Conservation (phyloP, 2,888 invertebrate genomes). For the Heliconius cydno region DNA sequence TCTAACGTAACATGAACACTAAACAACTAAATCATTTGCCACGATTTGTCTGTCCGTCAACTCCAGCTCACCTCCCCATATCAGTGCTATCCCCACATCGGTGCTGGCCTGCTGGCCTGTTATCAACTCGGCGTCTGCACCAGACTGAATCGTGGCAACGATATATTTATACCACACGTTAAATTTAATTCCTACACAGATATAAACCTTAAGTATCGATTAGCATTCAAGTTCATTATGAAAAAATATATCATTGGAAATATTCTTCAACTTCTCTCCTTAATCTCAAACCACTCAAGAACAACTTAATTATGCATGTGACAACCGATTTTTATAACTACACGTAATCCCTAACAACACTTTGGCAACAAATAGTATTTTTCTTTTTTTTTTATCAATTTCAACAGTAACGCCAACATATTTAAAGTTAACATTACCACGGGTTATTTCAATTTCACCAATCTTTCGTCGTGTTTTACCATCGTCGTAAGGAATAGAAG, state of each 20-base stretch:
- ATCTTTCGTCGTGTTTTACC: constrained; percentile 62
- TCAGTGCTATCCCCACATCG: constrained; percentile 16
- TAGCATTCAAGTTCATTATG: constrained; percentile 82
- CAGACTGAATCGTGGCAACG: constrained; percentile 65
- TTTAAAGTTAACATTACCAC: constrained; percentile 71
- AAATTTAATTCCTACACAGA: constrained; percentile 81
- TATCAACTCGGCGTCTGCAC: constrained; percentile 38
- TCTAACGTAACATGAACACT: constrained; percentile 83
- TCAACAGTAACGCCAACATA: constrained; percentile 72
- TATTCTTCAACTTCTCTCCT: constrained; percentile 81
- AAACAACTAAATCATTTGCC: constrained; percentile 78
- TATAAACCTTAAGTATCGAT: constrained; percentile 82
- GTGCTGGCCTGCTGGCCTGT: neutral
- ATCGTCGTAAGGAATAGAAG: constrained; percentile 73
- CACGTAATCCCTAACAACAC: constrained; percentile 81
- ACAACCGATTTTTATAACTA: constrained; percentile 82
- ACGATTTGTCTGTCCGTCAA: constrained; percentile 61
- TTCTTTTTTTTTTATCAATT: constrained; percentile 66
- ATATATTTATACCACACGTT: constrained; percentile 77
- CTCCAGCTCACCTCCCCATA: constrained; percentile 39
- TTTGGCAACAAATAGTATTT: constrained; percentile 84
- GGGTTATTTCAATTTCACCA: constrained; percentile 55
- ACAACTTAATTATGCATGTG: constrained; percentile 82
- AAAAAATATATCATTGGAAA: constrained; percentile 84
- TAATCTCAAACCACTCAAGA: constrained; percentile 80